Base-by-base conservation (phyloP, 2,888 invertebrate genomes). In the Mesorhabditis sp. region DNA sequence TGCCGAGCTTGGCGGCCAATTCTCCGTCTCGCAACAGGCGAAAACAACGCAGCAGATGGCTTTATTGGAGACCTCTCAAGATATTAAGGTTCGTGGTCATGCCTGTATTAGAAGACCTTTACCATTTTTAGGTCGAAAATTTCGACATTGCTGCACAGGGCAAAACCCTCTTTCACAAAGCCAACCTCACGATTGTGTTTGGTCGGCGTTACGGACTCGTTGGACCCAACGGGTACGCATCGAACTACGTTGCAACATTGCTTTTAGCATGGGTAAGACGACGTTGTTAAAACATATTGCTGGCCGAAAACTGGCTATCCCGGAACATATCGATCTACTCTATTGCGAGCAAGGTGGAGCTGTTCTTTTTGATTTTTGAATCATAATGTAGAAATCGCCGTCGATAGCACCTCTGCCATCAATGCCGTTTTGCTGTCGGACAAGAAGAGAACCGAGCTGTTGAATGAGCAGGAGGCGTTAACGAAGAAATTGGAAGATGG, bases 111-210 rank as follows among this genome's bases (percentile, higher is more conserved):
- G 43, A 65, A 42, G 6, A 4, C 13, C 2, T 62, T 62, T 43
- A 41, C n/a, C 42, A 13, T 15, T 13, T 72, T 63, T 75, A 87
- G 87, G 87, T 89, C 44, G 97, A 98, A 85, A 95, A 94, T 87
- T 98, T 98, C 86, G 94, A 94, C 71, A 98, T 99, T 80, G 91
- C 94, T 41, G 98, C 98, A 0, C 93, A 94, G 87, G 98, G 98
- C 70, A 94, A 98, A 83, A 94, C 96, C 86, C 89, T 98, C 65
- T 97, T 99, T 87, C 92, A 94, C 45, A 97, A 98, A 87, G 96
- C 98, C 0, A 93, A 91, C 86, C 88, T 99, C 45, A 88, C 93
- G 67, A 95, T 99, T 80, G 95, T 96, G 0, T 91, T 92, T 83
- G 94, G 95, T 0, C 90, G 97, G 65, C 90, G 94, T 81, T 99